Conservation (phyloP, 2,888 invertebrate genomes). For the Toxonevra muliebris region DNA sequence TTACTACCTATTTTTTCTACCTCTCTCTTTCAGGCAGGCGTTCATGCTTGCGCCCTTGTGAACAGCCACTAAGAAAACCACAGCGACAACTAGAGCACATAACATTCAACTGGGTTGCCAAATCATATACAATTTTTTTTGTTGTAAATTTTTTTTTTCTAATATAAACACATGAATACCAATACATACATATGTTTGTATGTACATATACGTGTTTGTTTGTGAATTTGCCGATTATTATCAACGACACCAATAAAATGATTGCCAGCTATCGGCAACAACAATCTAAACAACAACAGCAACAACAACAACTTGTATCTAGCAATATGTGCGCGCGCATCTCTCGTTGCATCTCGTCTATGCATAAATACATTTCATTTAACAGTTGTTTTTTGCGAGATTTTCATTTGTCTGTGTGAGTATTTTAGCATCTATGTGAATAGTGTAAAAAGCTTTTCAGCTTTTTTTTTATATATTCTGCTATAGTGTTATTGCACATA, state of each 20-base stretch:
- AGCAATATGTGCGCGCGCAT: slow-evolving; percentile 43
- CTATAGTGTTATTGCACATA: slow-evolving; percentile 2
- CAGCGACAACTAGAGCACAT: too few relatives aligned
- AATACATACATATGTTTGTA: background rate
- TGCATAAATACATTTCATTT: slow-evolving; percentile 34
- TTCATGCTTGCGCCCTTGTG: too few relatives aligned
- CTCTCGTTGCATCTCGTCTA: slow-evolving; percentile 49
- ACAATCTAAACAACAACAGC: slow-evolving; percentile 42
- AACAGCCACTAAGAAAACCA: too few relatives aligned
- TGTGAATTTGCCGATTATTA: slow-evolving; percentile 44
- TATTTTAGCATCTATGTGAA: slow-evolving; percentile 9
- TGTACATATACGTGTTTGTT: slow-evolving; percentile 5
- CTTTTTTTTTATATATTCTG: background rate
- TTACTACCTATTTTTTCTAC: too few relatives aligned
- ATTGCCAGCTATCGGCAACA: slow-evolving; percentile 55
- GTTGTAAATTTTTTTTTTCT: background rate
- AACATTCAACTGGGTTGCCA: background rate
- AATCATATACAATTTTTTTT: background rate
- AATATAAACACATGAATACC: background rate
- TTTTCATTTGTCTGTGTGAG: slow-evolving; percentile 24
- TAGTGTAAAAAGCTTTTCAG: slow-evolving; percentile 1
- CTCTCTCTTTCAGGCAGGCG: too few relatives aligned
- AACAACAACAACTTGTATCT: slow-evolving; percentile 36
- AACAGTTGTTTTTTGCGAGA: background rate
- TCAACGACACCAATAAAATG: slow-evolving; percentile 59